Percentiles rank a stretch among this genome's conserved stretches.
These are phyloP conservation scores for Osedax fenrisi DNA, from an alignment of 2,888 invertebrate species.

Conservation along the genomic window DNA sequence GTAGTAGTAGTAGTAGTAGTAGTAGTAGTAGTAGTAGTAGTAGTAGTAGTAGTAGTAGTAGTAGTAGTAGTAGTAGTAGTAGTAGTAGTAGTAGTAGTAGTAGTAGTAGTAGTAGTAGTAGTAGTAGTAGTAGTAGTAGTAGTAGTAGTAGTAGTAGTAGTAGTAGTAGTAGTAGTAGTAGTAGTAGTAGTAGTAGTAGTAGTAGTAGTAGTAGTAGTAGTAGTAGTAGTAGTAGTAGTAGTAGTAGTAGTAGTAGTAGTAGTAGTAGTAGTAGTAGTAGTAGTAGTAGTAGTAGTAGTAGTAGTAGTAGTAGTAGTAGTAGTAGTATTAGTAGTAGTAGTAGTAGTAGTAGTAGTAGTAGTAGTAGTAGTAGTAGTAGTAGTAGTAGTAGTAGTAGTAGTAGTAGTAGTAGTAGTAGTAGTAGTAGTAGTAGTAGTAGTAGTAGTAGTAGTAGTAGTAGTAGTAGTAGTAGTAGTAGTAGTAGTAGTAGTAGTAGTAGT, in stretches of 20 bases:
- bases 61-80: conserved; percentile 18
- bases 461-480: background rate
- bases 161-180: conserved; percentile 16
- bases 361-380: background rate
- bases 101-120: conserved; percentile 24
- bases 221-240: conserved; percentile 14
- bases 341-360: background rate
- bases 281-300: conserved; percentile 18
- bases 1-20: conserved; percentile 2
- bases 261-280: conserved; percentile 15
- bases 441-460: background rate
- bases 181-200: conserved; percentile 16
- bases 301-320: conserved; percentile 20
- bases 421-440: background rate
- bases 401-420: background rate
- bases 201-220: conserved; percentile 13
- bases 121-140: conserved; percentile 24
- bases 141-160: conserved; percentile 25
- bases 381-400: background rate
- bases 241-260: conserved; percentile 14
- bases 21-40: conserved; percentile 19
- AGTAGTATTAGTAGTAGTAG: background rate
- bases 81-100: conserved; percentile 25
- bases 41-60: conserved; percentile 14
- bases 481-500: background rate